phyloP scores from a whole-genome alignment of 2,888 invertebrate genomes.

The Patella depressa region DNA sequence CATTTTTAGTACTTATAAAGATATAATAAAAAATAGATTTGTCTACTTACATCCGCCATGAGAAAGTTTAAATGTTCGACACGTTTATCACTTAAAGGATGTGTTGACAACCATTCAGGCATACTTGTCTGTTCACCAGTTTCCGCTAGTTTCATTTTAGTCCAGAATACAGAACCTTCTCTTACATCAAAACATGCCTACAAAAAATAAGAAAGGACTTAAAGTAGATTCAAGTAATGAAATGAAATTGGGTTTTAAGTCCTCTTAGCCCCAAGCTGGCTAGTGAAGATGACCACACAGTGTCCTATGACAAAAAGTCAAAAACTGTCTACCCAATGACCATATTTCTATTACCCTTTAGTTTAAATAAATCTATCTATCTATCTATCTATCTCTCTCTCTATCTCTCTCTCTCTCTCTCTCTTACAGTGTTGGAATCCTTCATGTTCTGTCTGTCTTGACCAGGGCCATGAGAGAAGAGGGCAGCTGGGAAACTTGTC shows the following conservation, averaged over 20 bases:
- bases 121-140: conserved; percentile 28
- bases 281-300: too few species aligned
- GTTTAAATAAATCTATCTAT: neutral
- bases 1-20: neutral
- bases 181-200: conserved; percentile 75
- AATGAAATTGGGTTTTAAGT: too few species aligned
- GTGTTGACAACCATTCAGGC: conserved; percentile 75
- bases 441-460: too few species aligned
- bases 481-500: too few species aligned
- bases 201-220: neutral
- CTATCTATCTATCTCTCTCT: neutral
- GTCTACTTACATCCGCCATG: conserved; percentile 69
- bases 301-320: too few species aligned
- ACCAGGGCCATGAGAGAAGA: too few species aligned
- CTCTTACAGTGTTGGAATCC: neutral
- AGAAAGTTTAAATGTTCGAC: conserved; percentile 70
- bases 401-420: neutral
- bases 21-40: neutral
- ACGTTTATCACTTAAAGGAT: conserved; percentile 74
- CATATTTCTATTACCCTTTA: neutral
- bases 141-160: conserved; percentile 70
- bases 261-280: too few species aligned
- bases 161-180: conserved; percentile 76
- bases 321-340: neutral
- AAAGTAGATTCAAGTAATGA: neutral